Base-by-base conservation (phyloP, 2,888 invertebrate genomes). In the Synanthedon andrenaeformis region DNA sequence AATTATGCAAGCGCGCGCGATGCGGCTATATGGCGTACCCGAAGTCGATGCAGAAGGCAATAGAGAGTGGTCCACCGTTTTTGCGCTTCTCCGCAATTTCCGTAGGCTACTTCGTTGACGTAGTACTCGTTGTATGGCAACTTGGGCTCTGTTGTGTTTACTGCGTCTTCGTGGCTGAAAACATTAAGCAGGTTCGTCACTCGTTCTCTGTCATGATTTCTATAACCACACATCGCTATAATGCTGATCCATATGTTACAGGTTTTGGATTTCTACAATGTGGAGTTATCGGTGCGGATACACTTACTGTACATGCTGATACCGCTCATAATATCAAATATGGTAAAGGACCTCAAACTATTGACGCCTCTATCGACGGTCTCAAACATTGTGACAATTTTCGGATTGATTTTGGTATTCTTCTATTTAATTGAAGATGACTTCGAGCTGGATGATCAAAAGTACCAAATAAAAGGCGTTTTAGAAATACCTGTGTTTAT, bases 131-230 rank as follows among this genome's bases (percentile, higher is more conserved):
- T 60, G 68, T 93, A 42, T 96, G 96, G 74, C 96, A 97, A 80
- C 82, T 96, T 58, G 96, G 96, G 54, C 94, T 96, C 64, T 96
- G 96, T 76, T 94, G 94, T 71, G 94, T 96, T 17, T 96, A 96
- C 82, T 90, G 94, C 57, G 91, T 95, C 17, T 95, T 95, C 73
- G 91, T 94, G 51, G 91, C 93, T 0, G 89, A 90, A 56, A 94
- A 92, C 72, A 66, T 94, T 23, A 88, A 91, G 70, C 87, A 89
- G 77, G 90, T 91, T 13, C 35, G 35, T 10, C 35, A 35, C 2
- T 35, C 8, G 35, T 35, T 35, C 35, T 2, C 8, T 35, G 35
- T 35, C 35, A 35, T 35, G 35, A 35, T 35, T 35, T 35, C 35
- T 10, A 35, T 10, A 35, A 35, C 35, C 35, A 35, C 35, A 10